Base-by-base conservation (phyloP, 2,888 invertebrate genomes). In the Athripsodes cinereus region DNA sequence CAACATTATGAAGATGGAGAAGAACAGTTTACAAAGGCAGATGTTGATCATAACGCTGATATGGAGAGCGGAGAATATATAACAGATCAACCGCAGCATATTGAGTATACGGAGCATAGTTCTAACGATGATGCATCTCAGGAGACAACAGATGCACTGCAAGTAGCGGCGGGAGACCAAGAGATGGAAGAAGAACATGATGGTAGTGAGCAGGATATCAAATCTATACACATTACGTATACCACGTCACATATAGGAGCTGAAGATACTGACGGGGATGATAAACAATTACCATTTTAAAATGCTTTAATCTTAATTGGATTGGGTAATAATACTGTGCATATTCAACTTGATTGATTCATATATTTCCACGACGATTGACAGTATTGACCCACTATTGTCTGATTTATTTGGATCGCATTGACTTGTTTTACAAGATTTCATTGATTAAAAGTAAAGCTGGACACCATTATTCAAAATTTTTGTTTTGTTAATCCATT, bases 51-150 rank as follows among this genome's bases (percentile, higher is more conserved):
- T 13, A 40, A 19, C 10, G 51, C 19, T 5, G 31, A 31, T 2
- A 26, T 22, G 2, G 52, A 51, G 16, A 19, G 22, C 13, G 31
- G 22, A 48, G 55, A 54, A 47, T 46, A 59, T 20, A 22, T 22
- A 1, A 21, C 16, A 18, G 19, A 40, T n/a, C 51, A 54, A 16
- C 18, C 22, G 8, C 22, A 56, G 22, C 35, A 58, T 11, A 26
- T 19, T 18, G 57, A 57, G 35, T 31, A 58, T 19, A 53, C 31
- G 20, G 58, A 50, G 40, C 26, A 56, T 13, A 51, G 22, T n/a
- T 16, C 21, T 13, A 50, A 52, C 22, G 52, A 57, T 10, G 50
- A 55, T 21, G 13, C 54, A 5, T 19, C 46, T n/a, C 46, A 54
- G 31, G 54, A 46, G n/a, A 11, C 21, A 10, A 22, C 22, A 13